These are phyloP conservation scores for Spondyliosoma cantharus DNA, from an alignment of 2,797 vertebrate species.

Conservation along the genomic window DNA sequence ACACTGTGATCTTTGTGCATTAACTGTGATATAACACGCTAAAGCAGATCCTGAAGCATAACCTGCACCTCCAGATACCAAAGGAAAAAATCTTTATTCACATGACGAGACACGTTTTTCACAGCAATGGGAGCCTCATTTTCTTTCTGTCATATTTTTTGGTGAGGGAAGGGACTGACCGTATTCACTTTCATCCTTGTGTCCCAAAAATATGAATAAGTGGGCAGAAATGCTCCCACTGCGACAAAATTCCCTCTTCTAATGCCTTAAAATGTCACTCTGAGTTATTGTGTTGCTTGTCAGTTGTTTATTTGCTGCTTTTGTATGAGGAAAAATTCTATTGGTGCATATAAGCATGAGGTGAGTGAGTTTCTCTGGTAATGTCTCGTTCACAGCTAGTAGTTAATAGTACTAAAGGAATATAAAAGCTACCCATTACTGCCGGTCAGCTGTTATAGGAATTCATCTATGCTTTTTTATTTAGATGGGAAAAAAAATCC, in stretches of 20 bases:
- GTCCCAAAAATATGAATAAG: conserved; percentile 9
- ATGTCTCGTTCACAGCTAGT: neutral
- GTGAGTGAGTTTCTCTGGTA: neutral
- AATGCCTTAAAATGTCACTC: conserved; percentile 6
- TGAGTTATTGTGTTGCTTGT: conserved; percentile 13
- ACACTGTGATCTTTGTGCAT: neutral
- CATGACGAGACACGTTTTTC: neutral
- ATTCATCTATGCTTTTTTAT: conserved; percentile 17
- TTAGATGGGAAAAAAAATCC: conserved; percentile 1
- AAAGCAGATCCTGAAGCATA: conserved; percentile 16
- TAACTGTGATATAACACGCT: conserved; percentile 16
- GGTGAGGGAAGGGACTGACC: neutral
- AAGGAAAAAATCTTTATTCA: conserved; percentile 27
- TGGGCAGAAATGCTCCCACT: neutral
- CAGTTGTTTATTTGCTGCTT: conserved; percentile 21
- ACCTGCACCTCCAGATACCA: conserved; percentile 11
- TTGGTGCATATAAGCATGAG: neutral
- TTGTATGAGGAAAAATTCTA: neutral
- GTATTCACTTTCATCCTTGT: neutral
- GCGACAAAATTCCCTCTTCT: conserved; percentile 3
- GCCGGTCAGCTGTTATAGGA: neutral
- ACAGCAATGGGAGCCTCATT: neutral
- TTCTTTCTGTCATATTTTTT: conserved; percentile 20
- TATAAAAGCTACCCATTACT: conserved; percentile 11
- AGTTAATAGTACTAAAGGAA: neutral